phyloP scores from a whole-genome alignment of 2,797 vertebrate genomes.

The Arremon aurantiirostris region DNA sequence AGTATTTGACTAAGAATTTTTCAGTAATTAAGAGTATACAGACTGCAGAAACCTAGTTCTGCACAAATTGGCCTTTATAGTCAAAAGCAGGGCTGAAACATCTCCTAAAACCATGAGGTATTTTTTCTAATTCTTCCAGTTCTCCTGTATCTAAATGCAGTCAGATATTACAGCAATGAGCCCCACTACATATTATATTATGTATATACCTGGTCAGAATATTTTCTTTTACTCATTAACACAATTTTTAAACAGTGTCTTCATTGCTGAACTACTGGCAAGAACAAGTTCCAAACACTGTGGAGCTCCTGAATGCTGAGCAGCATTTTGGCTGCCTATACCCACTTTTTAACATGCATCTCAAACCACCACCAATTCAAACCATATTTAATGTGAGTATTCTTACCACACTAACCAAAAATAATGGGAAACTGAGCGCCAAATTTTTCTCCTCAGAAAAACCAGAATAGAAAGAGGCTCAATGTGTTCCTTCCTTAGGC shows the following conservation, averaged over 20 bases:
- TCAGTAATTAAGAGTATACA: not conserved
- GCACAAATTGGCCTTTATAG: not conserved
- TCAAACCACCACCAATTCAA: not conserved
- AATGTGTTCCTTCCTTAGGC: not conserved
- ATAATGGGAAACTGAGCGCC: not conserved
- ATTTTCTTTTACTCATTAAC: not conserved
- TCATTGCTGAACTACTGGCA: not conserved
- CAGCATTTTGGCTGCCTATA: not conserved
- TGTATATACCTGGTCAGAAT: not conserved
- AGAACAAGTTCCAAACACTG: not conserved
- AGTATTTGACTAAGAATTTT: not conserved
- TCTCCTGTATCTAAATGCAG: not conserved
- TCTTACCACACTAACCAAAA: not conserved
- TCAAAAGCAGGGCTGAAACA: not conserved
- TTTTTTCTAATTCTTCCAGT: not conserved
- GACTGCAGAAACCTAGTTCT: not conserved
- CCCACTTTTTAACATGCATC: not conserved
- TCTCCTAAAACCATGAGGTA: not conserved
- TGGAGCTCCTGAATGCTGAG: not conserved
- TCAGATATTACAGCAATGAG: not conserved
- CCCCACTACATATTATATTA: not conserved
- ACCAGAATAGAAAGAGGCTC: not conserved
- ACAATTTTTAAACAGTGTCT: not conserved
- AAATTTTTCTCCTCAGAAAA: not conserved
- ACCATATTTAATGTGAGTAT: not conserved